Evolutionary conservation across 2,888 invertebrate species (phyloP).

Genomic region (Phalera bucephala): DNA sequence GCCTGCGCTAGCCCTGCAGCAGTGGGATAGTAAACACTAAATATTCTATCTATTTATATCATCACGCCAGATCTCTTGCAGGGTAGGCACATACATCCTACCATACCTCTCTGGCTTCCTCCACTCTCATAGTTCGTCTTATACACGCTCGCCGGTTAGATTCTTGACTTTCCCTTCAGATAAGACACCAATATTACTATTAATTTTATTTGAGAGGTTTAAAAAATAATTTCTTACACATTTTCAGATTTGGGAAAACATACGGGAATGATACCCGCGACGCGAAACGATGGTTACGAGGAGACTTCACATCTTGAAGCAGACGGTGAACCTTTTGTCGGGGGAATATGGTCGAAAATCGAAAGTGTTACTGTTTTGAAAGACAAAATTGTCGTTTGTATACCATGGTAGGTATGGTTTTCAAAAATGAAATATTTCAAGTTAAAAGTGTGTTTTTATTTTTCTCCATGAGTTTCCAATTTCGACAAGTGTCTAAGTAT

Average conservation of each 20-base stretch:
- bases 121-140: too few species aligned
- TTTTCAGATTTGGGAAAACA: constrained; percentile 87
- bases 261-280: constrained; percentile 89
- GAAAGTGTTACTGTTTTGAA: constrained; percentile 26
- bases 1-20: too few species aligned
- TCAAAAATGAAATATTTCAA: background rate
- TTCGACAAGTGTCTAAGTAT: background rate
- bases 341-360: constrained; percentile 25
- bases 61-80: too few species aligned
- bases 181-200: too few species aligned
- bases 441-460: background rate
- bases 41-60: too few species aligned
- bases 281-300: constrained; percentile 88
- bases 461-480: background rate
- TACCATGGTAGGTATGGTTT: constrained; percentile 8
- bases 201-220: too few species aligned
- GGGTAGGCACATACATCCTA: too few species aligned
- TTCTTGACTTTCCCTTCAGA: too few species aligned
- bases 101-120: too few species aligned
- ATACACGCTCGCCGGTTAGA: too few species aligned
- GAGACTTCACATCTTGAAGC: constrained; percentile 78
- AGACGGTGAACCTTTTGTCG: constrained; percentile 8
- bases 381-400: constrained; percentile 21
- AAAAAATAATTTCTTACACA: too few species aligned
- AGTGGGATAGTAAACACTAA: too few species aligned